Conservation (phyloP, 1,140 invertebrate species). For the Ericerus pela region DNA sequence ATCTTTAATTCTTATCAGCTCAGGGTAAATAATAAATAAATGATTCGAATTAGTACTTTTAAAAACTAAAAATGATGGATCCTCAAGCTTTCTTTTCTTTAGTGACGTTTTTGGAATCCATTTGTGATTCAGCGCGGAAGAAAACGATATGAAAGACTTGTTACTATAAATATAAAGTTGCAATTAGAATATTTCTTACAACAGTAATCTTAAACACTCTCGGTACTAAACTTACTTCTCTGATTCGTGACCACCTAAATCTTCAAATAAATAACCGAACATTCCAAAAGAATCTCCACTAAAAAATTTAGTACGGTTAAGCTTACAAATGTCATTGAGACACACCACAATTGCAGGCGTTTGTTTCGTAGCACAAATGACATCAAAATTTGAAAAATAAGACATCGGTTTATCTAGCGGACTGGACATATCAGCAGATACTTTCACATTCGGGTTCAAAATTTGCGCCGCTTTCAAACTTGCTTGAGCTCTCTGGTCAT, state of each 20-base stretch:
- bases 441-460: conserved; percentile 84
- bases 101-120: conserved; percentile 31
- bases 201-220: conserved; percentile 1
- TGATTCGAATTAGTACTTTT: background rate
- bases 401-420: conserved; percentile 35
- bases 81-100: conserved; percentile 27
- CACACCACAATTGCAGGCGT: conserved; percentile 50
- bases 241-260: conserved; percentile 73
- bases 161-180: background rate
- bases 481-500: conserved; percentile 61
- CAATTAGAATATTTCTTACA: background rate
- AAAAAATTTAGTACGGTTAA: conserved; percentile 68
- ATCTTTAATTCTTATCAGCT: background rate
- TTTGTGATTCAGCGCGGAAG: background rate
- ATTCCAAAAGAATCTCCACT: conserved; percentile 85
- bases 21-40: background rate
- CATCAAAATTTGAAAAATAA: conserved; percentile 67
- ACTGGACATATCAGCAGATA: conserved; percentile 51
- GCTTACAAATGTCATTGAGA: conserved; percentile 65
- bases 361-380: conserved; percentile 67
- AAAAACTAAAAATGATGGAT: background rate
- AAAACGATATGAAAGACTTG: background rate
- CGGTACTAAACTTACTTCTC: conserved; percentile 50
- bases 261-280: conserved; percentile 81
- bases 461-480: conserved; percentile 58